These are phyloP conservation scores for Ellobius talpinus DNA, from an alignment of 2,113 vertebrate genomes.

Conservation along the genomic window DNA sequence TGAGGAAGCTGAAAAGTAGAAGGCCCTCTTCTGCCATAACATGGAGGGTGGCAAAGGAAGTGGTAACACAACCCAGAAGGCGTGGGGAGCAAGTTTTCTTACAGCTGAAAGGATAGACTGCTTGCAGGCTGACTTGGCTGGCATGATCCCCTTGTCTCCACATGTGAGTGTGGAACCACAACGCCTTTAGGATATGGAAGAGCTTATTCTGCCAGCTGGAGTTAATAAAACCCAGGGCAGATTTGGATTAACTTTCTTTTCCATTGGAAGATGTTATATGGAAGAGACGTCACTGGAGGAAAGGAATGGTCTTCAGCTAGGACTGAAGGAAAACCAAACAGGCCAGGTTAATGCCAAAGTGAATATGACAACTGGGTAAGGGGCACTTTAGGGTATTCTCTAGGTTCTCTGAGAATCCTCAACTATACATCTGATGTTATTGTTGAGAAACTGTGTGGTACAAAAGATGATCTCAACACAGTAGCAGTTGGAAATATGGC, in stretches of 20 bases:
- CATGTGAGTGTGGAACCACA: not conserved
- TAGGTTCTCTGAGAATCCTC: not conserved
- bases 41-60: not conserved
- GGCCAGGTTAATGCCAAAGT: not conserved
- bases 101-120: not conserved
- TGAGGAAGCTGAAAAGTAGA: not conserved
- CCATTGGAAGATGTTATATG: not conserved
- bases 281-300: not conserved
- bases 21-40: not conserved
- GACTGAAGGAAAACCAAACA: not conserved
- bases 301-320: not conserved
- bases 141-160: not conserved
- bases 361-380: not conserved
- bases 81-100: not conserved
- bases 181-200: not conserved
- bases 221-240: not conserved
- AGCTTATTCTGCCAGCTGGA: not conserved
- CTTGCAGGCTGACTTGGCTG: not conserved
- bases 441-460: not conserved
- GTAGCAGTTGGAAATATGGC: not conserved
- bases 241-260: not conserved
- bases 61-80: not conserved
- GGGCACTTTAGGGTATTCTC: not conserved
- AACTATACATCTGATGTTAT: not conserved
- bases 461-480: not conserved